phyloP scores from a whole-genome alignment of 2,888 invertebrate genomes.

The Disparrhopalites patrizii region DNA sequence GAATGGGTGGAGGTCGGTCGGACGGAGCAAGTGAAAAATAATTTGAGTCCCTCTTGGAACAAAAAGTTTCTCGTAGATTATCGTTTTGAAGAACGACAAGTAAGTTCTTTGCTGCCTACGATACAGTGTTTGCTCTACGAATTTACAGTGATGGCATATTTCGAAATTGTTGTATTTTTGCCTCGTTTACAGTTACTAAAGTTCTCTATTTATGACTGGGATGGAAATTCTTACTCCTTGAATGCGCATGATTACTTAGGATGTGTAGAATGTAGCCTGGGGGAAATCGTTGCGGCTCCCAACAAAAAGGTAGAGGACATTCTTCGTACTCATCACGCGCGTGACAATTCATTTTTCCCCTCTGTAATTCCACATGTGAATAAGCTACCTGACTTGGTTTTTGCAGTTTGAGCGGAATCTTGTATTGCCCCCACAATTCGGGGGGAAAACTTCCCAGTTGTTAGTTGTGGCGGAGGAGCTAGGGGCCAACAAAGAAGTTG shows the following conservation, averaged over 20 bases:
- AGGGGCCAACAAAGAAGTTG: constrained; percentile 50
- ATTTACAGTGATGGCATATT: no score
- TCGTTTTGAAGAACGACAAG: constrained; percentile 54
- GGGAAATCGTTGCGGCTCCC: constrained; percentile 54
- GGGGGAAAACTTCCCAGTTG: constrained; percentile 40
- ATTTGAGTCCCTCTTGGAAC: constrained; percentile 53
- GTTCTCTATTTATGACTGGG: constrained; percentile 52
- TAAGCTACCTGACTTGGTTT: constrained; percentile 18
- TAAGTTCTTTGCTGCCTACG: constrained; percentile 15
- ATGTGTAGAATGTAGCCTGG: constrained; percentile 53
- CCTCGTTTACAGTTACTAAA: constrained; percentile 50
- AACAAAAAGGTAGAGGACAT: constrained; percentile 46
- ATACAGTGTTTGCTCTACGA: no score
- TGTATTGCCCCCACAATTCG: constrained; percentile 40
- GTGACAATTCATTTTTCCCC: background rate
- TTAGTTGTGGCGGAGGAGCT: constrained; percentile 47
- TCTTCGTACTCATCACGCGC: no score
- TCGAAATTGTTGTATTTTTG: background rate
- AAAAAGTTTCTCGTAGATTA: constrained; percentile 54
- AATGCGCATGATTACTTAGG: constrained; percentile 52
- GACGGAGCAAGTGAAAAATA: constrained; percentile 52
- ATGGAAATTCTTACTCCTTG: constrained; percentile 40
- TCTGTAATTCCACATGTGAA: background rate
- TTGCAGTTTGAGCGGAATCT: constrained; percentile 45
- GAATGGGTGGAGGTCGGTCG: constrained; percentile 50